phyloP scores from a whole-genome alignment of 2,113 vertebrate genomes.

The Gallinago undulata region DNA sequence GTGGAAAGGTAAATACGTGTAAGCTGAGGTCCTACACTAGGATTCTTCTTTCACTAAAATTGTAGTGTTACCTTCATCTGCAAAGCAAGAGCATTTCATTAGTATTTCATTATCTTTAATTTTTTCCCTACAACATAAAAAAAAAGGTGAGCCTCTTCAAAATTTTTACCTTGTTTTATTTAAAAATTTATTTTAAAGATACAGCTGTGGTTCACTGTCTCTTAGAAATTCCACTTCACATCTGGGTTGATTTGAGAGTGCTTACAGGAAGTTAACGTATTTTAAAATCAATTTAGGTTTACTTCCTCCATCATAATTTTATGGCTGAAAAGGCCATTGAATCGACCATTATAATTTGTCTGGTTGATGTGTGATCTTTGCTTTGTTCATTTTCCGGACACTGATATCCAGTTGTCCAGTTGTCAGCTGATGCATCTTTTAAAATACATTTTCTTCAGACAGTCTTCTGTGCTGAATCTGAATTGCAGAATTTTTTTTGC shows the following conservation, averaged over 20 bases:
- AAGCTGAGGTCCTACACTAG: neutral
- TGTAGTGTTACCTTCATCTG: neutral
- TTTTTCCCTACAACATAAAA: neutral
- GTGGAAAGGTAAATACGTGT: neutral
- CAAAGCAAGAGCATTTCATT: neutral
- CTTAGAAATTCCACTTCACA: neutral
- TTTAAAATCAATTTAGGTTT: neutral
- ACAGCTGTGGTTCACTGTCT: neutral
- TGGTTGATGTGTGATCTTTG: neutral
- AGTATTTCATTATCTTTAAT: neutral
- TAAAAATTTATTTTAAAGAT: neutral
- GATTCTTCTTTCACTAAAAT: neutral
- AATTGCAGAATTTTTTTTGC: neutral
- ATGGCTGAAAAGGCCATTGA: neutral
- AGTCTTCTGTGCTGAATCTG: conserved; percentile 37
- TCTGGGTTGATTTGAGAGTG: neutral
- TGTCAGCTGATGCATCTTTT: conserved; percentile 28
- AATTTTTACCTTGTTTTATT: neutral
- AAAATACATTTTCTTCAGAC: conserved; percentile 49
- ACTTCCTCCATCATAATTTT: neutral
- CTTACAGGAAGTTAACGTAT: neutral
- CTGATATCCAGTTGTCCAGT: neutral
- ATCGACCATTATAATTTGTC: neutral
- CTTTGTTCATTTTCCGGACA: conserved; percentile 21
- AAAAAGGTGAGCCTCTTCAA: neutral